Conservation (phyloP, 2,113 vertebrate genomes). For the Chrysochloris asiatica region DNA sequence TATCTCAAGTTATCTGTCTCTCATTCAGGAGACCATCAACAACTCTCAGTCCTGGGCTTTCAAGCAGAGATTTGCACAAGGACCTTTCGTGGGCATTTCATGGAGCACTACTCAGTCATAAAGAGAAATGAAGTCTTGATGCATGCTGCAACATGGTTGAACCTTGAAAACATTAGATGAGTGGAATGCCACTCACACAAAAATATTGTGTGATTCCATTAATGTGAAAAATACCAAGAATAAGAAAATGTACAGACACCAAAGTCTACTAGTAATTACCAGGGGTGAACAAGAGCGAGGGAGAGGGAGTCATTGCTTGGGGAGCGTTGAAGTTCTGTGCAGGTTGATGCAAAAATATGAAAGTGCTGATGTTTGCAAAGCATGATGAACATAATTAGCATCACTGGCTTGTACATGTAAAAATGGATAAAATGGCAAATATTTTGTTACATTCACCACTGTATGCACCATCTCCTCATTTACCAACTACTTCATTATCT, state of each 20-base stretch:
- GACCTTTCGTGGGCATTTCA: slow-evolving; percentile 62
- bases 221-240: not conserved
- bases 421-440: not conserved
- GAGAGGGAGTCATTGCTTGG: not conserved
- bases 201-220: not conserved
- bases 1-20: slow-evolving; percentile 86
- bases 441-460: not conserved
- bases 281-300: not conserved
- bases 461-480: not conserved
- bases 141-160: not conserved
- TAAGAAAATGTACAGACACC: not conserved
- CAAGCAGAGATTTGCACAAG: slow-evolving; percentile 64
- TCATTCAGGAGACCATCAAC: slow-evolving; percentile 85
- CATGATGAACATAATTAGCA: not conserved
- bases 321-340: not conserved
- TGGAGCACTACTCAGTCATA: not conserved
- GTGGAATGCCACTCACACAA: not conserved
- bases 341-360: not conserved
- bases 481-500: not conserved
- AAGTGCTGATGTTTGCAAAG: not conserved
- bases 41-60: slow-evolving; percentile 73
- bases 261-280: not conserved
- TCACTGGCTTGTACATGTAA: not conserved
- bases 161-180: not conserved
- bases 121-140: not conserved